Conservation (phyloP, 2,797 vertebrate species). For the Decapterus maruadsi region DNA sequence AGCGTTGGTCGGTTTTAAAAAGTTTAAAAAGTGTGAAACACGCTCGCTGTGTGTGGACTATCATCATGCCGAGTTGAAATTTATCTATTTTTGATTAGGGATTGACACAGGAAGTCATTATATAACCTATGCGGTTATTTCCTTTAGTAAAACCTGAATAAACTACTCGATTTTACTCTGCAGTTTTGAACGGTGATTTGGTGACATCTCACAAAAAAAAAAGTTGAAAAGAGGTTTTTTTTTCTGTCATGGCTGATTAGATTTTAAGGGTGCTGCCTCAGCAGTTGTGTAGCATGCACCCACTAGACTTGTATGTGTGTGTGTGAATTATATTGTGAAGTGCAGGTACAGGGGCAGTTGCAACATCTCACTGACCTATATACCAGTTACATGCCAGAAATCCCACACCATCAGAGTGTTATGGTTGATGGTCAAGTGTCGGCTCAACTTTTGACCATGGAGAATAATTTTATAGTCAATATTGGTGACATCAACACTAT, state of each 20-base stretch:
- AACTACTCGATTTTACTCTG: not conserved
- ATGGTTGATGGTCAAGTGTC: not conserved
- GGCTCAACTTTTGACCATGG: not conserved
- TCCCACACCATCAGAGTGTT: not conserved
- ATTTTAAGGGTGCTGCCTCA: not conserved
- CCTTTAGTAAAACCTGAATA: not conserved
- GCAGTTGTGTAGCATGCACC: not conserved
- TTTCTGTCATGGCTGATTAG: not conserved
- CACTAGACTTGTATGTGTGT: not conserved
- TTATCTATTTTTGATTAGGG: not conserved
- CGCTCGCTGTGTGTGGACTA: not conserved
- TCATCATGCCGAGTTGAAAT: not conserved
- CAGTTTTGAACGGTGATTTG: not conserved
- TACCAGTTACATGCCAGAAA: not conserved
- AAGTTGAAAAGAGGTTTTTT: not conserved
- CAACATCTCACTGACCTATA: not conserved
- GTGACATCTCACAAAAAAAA: too few species aligned
- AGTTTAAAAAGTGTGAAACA: not conserved
- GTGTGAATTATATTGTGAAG: conserved; percentile 2
- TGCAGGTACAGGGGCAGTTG: conserved; percentile 28
- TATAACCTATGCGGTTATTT: rapidly evolving
- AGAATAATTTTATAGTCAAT: rapidly evolving
- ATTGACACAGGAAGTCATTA: rapidly evolving
- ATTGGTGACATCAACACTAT: not conserved
- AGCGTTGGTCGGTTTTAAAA: not conserved